These are phyloP conservation scores for Carassius carassius DNA, from an alignment of 2,113 vertebrate genomes.

Conservation along the genomic window DNA sequence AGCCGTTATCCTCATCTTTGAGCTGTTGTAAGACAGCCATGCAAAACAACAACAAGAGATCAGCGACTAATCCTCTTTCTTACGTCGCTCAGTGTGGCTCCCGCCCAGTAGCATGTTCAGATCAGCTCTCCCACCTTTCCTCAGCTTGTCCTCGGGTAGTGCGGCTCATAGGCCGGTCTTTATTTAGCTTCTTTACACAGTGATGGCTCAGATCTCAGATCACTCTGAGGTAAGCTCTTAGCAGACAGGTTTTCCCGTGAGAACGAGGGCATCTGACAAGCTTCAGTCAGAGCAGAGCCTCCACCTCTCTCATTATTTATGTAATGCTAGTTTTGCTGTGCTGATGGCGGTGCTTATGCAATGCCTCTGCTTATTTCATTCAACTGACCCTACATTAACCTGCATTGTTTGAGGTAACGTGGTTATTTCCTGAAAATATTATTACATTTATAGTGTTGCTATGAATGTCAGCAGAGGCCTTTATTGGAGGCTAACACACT, in stretches of 20 bases:
- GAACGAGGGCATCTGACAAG: constrained; percentile 4
- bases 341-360: constrained; percentile 1
- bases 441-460: constrained; percentile 34
- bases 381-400: constrained; percentile 38
- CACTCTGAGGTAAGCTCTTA: constrained; percentile 31
- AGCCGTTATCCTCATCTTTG: constrained; percentile 25
- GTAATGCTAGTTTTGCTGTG: constrained; percentile 6
- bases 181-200: constrained; percentile 70
- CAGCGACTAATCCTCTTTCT: constrained; percentile 32
- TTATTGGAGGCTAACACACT: not conserved
- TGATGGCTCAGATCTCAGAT: constrained; percentile 23
- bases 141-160: constrained; percentile 16
- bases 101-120: constrained; percentile 33
- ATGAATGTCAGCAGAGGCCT: constrained; percentile 32
- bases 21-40: constrained; percentile 38
- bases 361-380: constrained; percentile 9
- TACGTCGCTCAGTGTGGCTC: constrained; percentile 35
- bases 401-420: constrained; percentile 7
- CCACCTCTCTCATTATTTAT: constrained; percentile 22
- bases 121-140: constrained; percentile 25
- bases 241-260: constrained; percentile 21
- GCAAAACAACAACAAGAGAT: constrained; percentile 52
- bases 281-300: constrained; percentile 5
- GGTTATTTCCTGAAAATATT: constrained; percentile 20
- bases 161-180: constrained; percentile 61